Conservation (phyloP, 2,113 vertebrate genomes). For the Oncorhynchus mykiss region DNA sequence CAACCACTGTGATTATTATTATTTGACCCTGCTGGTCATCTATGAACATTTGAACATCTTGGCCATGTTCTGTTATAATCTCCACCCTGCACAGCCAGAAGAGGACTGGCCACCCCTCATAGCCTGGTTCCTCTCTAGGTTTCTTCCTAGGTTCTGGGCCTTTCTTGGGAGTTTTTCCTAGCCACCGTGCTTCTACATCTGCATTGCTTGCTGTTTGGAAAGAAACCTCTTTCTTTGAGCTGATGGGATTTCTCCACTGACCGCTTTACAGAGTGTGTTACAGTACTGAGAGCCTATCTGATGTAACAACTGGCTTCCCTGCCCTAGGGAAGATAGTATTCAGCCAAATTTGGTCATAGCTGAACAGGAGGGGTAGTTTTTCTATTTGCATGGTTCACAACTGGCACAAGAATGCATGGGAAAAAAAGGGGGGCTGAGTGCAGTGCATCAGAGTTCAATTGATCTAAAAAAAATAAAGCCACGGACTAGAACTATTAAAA, state of each 20-base stretch:
- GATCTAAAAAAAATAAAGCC: conserved; percentile 60
- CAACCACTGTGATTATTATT: no score
- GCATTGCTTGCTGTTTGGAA: not conserved
- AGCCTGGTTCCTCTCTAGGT: no score
- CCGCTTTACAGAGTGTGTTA: conserved; percentile 7
- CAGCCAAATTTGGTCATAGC: conserved; percentile 88
- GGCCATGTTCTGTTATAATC: no score
- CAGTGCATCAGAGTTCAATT: conserved; percentile 52
- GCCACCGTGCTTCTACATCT: no score
- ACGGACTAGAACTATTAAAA: conserved; percentile 37
- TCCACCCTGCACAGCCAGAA: no score
- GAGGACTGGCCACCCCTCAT: no score
- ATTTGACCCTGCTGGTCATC: no score
- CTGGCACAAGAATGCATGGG: conserved; percentile 77
- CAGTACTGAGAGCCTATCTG: conserved; percentile 58
- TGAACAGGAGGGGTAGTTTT: conserved; percentile 75
- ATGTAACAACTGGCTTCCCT: conserved; percentile 72
- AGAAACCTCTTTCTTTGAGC: not conserved
- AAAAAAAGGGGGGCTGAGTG: conserved; percentile 50
- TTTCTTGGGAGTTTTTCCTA: no score
- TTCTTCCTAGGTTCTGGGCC: no score
- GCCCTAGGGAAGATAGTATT: conserved; percentile 65
- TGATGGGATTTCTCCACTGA: no score
- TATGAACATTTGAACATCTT: no score
- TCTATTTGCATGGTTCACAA: conserved; percentile 81